These are phyloP conservation scores for Hypocryptadius cinnamomeus DNA, from an alignment of 2,113 vertebrate species.

Conservation along the genomic window DNA sequence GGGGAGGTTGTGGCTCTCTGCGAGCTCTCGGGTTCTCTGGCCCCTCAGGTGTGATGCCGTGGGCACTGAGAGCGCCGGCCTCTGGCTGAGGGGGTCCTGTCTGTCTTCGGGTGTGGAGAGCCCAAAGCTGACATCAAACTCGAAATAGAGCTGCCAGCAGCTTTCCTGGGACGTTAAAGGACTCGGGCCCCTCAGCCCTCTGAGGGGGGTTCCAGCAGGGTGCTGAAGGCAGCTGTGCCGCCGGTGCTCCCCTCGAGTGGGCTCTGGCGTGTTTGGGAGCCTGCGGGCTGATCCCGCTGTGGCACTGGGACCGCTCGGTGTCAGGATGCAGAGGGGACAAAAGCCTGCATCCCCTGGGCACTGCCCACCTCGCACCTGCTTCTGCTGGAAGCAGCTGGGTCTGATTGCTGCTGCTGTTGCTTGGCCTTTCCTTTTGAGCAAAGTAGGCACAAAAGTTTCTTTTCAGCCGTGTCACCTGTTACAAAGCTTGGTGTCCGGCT, in stretches of 20 bases:
- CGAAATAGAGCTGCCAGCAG: fast-evolving
- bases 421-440: background rate
- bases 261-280: background rate
- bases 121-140: fast-evolving
- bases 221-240: background rate
- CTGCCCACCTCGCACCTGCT: fast-evolving
- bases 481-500: background rate
- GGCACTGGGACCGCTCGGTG: fast-evolving
- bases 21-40: fast-evolving
- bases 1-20: background rate
- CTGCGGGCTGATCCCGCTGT: fast-evolving
- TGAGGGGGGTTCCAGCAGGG: fast-evolving
- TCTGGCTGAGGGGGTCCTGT: background rate
- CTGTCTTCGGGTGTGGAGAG: background rate
- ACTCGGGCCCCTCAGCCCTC: no score
- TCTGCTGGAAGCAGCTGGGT: background rate
- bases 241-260: background rate
- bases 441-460: background rate
- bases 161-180: fast-evolving
- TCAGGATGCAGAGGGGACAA: background rate
- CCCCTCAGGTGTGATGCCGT: fast-evolving
- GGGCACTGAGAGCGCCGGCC: background rate
- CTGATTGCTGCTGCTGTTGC: background rate
- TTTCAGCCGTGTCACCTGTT: background rate
- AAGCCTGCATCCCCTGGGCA: background rate